phyloP scores from a whole-genome alignment of 2,888 invertebrate species.

The Melipona bicolor region DNA sequence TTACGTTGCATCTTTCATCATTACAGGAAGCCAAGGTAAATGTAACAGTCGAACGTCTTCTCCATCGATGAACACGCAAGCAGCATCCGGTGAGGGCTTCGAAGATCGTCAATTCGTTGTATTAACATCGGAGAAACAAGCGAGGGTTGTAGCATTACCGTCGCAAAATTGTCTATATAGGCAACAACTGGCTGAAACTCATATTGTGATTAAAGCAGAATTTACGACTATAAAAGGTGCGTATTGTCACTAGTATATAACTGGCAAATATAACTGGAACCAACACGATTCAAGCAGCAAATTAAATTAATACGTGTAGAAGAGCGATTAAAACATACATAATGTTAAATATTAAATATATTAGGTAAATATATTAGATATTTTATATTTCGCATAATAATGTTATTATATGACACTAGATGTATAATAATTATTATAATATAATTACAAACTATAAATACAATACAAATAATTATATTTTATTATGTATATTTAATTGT shows the following conservation, averaged over 20 bases:
- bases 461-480: no score
- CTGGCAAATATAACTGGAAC: no score
- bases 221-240: slow-evolving; percentile 95
- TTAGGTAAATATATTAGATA: no score
- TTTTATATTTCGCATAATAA: no score
- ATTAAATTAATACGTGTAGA: no score
- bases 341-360: no score
- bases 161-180: slow-evolving; percentile 97
- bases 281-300: no score
- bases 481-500: no score
- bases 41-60: slow-evolving; percentile 89
- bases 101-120: slow-evolving; percentile 97
- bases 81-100: slow-evolving; percentile 84
- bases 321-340: no score
- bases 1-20: slow-evolving; percentile 10
- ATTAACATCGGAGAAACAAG: slow-evolving; percentile 97
- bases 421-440: no score
- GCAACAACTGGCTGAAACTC: slow-evolving; percentile 95
- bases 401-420: no score
- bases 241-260: slow-evolving; percentile 18
- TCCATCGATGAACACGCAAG: slow-evolving; percentile 88
- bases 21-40: slow-evolving; percentile 77
- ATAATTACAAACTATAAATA: no score
- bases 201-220: slow-evolving; percentile 97
- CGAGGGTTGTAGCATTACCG: slow-evolving; percentile 96